Percentiles rank a stretch among this genome's conserved stretches.
These are phyloP conservation scores for Camponotus vicinus DNA, from an alignment of 1,140 invertebrate genomes.

Conservation along the genomic window DNA sequence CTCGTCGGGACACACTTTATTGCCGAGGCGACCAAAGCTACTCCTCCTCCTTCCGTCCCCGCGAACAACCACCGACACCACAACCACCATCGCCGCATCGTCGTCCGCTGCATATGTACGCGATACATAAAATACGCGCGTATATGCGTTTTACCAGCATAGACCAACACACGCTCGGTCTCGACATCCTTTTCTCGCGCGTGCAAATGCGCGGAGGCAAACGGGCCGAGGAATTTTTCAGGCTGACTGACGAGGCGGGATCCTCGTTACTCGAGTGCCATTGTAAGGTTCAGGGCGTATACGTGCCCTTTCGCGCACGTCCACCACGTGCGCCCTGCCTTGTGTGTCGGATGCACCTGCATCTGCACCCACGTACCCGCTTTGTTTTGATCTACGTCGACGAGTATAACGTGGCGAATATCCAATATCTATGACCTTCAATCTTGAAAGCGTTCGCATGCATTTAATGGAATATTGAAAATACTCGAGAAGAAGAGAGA, in stretches of 20 bases:
- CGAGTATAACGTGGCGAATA: conserved; percentile 13
- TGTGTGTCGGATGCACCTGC: conserved; percentile 53
- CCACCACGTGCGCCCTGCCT: conserved; percentile 22
- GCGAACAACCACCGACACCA: conserved; percentile 66
- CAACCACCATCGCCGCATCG: conserved; percentile 34
- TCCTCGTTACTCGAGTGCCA: conserved; percentile 58
- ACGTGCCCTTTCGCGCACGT: conserved; percentile 52
- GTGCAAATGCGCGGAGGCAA: conserved; percentile 30
- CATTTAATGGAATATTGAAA: conserved; percentile 8
- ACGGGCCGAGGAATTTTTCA: conserved; percentile 58
- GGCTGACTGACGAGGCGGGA: conserved; percentile 52
- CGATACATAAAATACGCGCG: conserved; percentile 49
- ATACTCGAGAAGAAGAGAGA: background rate
- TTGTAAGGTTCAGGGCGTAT: conserved; percentile 50
- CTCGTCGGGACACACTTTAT: conserved; percentile 83
- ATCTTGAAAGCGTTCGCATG: background rate
- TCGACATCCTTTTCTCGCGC: background rate
- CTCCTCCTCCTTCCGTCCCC: conserved; percentile 22
- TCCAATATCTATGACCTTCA: conserved; percentile 52
- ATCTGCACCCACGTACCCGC: conserved; percentile 40
- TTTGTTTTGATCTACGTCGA: conserved; percentile 60
- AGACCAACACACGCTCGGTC: background rate
- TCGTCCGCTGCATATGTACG: conserved; percentile 9
- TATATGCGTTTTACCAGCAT: conserved; percentile 34
- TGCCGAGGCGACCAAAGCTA: conserved; percentile 65